Conservation (phyloP, 2,113 vertebrate genomes). For the Plecturocebus donacophilus region DNA sequence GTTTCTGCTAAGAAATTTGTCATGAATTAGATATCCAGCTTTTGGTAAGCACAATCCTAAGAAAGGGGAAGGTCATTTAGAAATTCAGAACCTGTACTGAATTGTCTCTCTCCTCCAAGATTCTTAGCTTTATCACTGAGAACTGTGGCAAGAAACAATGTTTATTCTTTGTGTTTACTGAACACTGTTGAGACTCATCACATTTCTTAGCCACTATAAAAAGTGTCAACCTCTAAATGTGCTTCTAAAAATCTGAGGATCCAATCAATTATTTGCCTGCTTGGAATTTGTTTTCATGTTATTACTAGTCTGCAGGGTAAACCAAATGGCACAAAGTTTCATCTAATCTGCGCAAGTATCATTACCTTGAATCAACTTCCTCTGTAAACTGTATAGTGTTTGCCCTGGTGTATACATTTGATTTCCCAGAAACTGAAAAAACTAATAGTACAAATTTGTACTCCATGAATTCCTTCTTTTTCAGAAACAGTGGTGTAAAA, state of each 20-base stretch:
- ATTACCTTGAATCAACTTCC: background rate
- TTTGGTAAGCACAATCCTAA: background rate
- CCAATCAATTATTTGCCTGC: background rate
- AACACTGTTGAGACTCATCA: background rate
- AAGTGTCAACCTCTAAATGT: background rate
- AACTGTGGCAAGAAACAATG: background rate
- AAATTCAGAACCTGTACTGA: background rate
- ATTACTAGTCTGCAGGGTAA: background rate
- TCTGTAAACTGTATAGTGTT: background rate
- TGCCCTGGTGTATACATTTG: background rate
- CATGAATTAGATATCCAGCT: background rate
- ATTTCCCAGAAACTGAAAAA: background rate
- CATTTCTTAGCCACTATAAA: background rate
- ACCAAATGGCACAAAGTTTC: conserved; percentile 54
- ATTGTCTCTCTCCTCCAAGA: background rate
- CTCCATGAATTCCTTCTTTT: background rate
- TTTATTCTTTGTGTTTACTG: background rate
- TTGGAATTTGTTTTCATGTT: background rate
- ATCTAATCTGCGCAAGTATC: background rate
- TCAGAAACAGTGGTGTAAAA: background rate
- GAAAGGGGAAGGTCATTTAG: background rate
- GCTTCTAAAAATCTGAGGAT: conserved; percentile 29
- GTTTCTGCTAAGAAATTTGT: background rate
- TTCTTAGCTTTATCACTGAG: conserved; percentile 5
- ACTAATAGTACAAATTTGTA: background rate